These are phyloP conservation scores for Drosophila mettleri DNA, from an alignment of 2,888 invertebrate genomes.

Conservation along the genomic window DNA sequence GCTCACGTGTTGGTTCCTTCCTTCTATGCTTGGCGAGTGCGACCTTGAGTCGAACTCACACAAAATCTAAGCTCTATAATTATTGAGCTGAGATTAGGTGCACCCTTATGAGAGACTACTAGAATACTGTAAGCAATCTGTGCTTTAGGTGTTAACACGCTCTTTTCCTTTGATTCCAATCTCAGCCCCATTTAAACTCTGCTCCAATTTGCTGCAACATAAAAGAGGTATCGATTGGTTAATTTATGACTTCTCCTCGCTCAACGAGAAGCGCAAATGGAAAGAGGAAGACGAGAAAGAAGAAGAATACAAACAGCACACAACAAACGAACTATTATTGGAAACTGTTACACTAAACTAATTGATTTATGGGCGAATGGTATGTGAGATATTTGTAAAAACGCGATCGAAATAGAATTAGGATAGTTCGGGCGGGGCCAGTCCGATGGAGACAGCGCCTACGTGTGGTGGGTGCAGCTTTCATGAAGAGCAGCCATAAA, in stretches of 20 bases:
- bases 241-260: constrained; percentile 65
- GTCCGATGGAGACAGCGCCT: constrained; percentile 2
- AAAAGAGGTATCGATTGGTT: constrained; percentile 58
- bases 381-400: constrained; percentile 44
- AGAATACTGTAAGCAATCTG: constrained; percentile 9
- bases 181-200: constrained; percentile 30
- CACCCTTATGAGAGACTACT: not conserved
- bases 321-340: constrained; percentile 8
- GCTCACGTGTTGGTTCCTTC: constrained; percentile 21
- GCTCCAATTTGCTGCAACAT: constrained; percentile 65
- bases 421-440: constrained; percentile 14
- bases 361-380: constrained; percentile 69
- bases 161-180: constrained; percentile 45
- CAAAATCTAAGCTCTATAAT: too few relatives aligned
- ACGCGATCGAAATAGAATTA: constrained; percentile 39
- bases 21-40: constrained; percentile 1
- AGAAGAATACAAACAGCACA: constrained; percentile 10
- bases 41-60: constrained; percentile 57
- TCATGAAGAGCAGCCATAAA: constrained; percentile 40
- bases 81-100: not conserved
- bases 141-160: constrained; percentile 34
- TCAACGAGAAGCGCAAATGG: constrained; percentile 42
- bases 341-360: constrained; percentile 67
- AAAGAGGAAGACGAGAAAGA: constrained; percentile 15
- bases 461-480: constrained; percentile 56